Evolutionary conservation across 2,113 vertebrate species (phyloP).

Genomic region (Myotis brandtii): DNA sequence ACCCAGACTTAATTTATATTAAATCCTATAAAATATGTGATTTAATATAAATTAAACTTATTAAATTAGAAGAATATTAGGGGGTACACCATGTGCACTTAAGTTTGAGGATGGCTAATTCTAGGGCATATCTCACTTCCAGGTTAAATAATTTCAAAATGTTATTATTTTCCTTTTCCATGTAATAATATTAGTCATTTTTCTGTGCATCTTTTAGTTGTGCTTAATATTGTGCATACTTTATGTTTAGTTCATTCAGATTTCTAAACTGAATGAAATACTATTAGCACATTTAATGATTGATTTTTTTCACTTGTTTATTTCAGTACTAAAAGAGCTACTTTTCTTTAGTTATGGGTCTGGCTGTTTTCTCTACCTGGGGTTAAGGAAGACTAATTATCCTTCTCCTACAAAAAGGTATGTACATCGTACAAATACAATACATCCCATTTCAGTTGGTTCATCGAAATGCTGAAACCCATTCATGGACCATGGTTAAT

Average conservation of each 20-base stretch:
- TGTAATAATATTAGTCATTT: background rate
- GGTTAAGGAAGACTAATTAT: background rate
- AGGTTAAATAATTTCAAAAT: background rate
- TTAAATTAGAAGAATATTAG: background rate
- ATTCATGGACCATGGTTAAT: background rate
- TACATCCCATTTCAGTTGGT: background rate
- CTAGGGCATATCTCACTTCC: background rate
- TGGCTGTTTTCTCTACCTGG: background rate
- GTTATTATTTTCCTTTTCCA: background rate
- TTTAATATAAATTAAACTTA: background rate
- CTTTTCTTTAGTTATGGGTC: background rate
- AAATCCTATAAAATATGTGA: too few relatives aligned
- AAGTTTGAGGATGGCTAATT: background rate
- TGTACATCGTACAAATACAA: background rate
- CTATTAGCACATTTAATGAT: background rate
- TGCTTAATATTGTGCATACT: background rate
- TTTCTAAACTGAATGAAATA: slow-evolving; percentile 29
- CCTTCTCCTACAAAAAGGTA: background rate
- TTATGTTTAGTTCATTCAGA: background rate
- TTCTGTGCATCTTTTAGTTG: background rate
- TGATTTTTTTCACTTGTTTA: background rate
- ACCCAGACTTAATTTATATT: background rate
- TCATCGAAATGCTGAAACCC: background rate
- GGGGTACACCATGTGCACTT: background rate
- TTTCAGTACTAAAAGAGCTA: background rate